A percentile compares a stretch with the other conserved stretches of the same genome.
Conservation (phyloP, 2,113 vertebrate genomes). For the Coptodon rendalli region DNA sequence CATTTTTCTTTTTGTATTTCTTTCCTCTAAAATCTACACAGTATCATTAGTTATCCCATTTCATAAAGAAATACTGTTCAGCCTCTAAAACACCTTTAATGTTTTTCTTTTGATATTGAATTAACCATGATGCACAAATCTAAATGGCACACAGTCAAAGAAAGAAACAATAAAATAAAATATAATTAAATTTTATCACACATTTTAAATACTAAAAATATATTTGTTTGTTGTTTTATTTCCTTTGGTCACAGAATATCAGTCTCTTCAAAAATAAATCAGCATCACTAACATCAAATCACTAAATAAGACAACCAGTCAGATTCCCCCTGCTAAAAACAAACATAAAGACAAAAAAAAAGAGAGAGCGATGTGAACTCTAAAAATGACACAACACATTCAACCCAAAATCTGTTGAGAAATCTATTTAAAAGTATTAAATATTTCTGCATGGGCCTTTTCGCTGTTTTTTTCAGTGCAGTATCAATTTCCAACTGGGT, state of each 20-base stretch:
- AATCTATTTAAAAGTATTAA: background rate
- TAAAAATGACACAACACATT: background rate
- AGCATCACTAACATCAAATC: background rate
- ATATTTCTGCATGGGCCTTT: background rate
- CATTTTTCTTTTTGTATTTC: background rate
- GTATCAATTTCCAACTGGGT: background rate
- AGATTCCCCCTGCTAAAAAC: background rate
- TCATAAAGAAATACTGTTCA: background rate
- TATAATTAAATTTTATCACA: background rate
- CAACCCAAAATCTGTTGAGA: background rate
- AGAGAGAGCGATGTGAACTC: background rate
- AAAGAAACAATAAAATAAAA: background rate
- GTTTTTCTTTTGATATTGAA: background rate
- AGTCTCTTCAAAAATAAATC: background rate
- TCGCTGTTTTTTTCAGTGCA: rapidly evolving
- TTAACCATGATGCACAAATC: background rate
- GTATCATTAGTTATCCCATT: background rate
- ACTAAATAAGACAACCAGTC: background rate
- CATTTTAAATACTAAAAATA: background rate
- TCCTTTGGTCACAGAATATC: background rate
- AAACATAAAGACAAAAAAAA: background rate
- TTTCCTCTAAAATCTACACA: background rate
- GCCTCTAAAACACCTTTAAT: background rate
- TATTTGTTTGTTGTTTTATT: background rate
- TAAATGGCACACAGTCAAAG: background rate